phyloP scores from a whole-genome alignment of 2,797 vertebrate species.

The Acanthopagrus latus region DNA sequence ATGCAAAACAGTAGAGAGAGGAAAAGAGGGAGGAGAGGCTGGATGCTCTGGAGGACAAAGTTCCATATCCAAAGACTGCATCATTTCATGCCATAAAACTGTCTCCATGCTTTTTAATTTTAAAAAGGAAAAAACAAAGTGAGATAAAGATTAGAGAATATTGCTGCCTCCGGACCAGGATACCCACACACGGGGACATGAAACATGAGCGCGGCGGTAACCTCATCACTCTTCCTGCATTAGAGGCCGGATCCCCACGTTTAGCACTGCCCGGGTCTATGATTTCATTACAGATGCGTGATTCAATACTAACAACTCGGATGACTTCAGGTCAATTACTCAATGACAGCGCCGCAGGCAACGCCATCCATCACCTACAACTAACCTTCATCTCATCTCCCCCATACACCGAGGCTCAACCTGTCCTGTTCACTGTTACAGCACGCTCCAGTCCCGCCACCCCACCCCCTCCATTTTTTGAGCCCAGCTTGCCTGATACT shows the following conservation, averaged over 20 bases:
- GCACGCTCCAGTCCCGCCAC: not conserved
- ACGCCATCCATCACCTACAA: constrained; percentile 68
- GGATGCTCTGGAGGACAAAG: not conserved
- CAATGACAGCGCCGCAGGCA: constrained; percentile 67
- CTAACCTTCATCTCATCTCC: constrained; percentile 59
- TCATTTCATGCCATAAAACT: not conserved
- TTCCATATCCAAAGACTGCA: not conserved
- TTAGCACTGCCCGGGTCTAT: constrained; percentile 48
- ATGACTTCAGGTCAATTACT: constrained; percentile 69
- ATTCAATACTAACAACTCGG: constrained; percentile 72
- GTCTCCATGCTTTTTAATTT: not conserved
- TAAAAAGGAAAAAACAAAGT: too few relatives aligned
- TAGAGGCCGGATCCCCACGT: constrained; percentile 37
- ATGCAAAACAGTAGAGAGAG: too few relatives aligned
- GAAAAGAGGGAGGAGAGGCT: not conserved
- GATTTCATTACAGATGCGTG: constrained; percentile 76
- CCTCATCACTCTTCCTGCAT: constrained; percentile 61
- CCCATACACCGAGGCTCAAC: constrained; percentile 4
- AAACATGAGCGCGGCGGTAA: constrained; percentile 38
- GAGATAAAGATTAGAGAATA: not conserved
- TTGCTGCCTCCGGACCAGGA: constrained; percentile 9
- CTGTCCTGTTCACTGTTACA: constrained; percentile 37
- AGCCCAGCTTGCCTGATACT: constrained; percentile 27
- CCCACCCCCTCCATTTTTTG: not conserved
- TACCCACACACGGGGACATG: constrained; percentile 6